phyloP scores from a whole-genome alignment of 2,797 vertebrate species.

The Notoglanidium macrostoma region DNA sequence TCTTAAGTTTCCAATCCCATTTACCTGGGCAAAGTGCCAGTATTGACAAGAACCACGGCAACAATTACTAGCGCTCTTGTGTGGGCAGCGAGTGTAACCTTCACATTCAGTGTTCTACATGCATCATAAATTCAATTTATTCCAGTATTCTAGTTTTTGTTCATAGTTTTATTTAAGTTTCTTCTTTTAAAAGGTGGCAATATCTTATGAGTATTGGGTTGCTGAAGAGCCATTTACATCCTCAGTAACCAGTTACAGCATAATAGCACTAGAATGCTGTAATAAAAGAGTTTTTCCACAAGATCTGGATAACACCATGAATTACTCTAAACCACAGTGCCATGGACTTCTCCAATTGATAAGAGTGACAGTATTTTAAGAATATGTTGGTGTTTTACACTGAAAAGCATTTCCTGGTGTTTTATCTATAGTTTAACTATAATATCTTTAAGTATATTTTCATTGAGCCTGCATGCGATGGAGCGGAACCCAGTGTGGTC shows the following conservation, averaged over 20 bases:
- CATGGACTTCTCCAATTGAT: not conserved
- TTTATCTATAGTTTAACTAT: not conserved
- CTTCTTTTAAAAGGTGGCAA: not conserved
- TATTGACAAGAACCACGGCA: not conserved
- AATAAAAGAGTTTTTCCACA: not conserved
- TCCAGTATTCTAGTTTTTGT: not conserved
- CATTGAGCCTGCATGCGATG: not conserved
- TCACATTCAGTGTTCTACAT: not conserved
- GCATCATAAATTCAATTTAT: not conserved
- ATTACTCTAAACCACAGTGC: not conserved
- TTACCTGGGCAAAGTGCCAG: constrained; percentile 11
- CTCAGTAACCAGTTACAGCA: not conserved
- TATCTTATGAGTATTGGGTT: not conserved
- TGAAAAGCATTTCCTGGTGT: not conserved
- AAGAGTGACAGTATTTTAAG: not conserved
- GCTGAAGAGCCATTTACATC: not conserved
- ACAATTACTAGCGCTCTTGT: not conserved
- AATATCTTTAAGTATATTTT: too few species aligned
- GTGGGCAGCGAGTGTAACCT: constrained; percentile 15
- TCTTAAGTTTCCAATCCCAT: not conserved
- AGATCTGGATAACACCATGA: too few species aligned
- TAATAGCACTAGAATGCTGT: not conserved
- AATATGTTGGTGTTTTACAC: not conserved
- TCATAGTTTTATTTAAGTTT: not conserved
- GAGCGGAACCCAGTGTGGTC: not conserved